phyloP scores from a whole-genome alignment of 2,113 vertebrate species.

The Podilymbus podiceps region DNA sequence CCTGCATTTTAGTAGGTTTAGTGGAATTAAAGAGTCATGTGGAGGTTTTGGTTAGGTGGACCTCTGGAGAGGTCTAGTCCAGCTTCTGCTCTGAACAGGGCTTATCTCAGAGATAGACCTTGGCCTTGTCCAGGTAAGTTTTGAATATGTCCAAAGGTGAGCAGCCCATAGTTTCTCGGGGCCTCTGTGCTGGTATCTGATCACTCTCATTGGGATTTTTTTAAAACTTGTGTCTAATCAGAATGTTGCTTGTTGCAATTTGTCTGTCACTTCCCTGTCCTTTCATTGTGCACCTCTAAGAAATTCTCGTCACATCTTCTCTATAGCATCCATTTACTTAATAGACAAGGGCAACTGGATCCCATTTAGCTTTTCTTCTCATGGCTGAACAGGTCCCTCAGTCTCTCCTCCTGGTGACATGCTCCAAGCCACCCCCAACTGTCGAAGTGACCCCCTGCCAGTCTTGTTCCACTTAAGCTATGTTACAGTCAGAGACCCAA shows the following conservation, averaged over 20 bases:
- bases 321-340: background rate
- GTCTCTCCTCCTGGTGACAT: background rate
- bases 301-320: background rate
- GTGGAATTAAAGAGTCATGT: background rate
- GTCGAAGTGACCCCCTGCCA: background rate
- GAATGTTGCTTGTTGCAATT: background rate
- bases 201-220: background rate
- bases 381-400: background rate
- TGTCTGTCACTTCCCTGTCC: background rate
- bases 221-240: background rate
- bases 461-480: background rate
- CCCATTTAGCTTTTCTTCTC: background rate
- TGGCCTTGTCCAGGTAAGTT: background rate
- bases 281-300: background rate
- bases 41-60: background rate
- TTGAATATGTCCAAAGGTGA: background rate
- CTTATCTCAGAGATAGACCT: background rate
- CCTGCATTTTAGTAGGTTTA: background rate
- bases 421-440: background rate
- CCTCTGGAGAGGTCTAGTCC: background rate
- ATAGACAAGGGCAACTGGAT: background rate
- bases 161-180: background rate
- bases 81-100: background rate
- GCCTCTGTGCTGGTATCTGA: background rate
- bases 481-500: background rate